A percentile compares a stretch with the other conserved stretches of the same genome.
Conservation (phyloP, 2,888 invertebrate species). For the Ophion slaviceki region DNA sequence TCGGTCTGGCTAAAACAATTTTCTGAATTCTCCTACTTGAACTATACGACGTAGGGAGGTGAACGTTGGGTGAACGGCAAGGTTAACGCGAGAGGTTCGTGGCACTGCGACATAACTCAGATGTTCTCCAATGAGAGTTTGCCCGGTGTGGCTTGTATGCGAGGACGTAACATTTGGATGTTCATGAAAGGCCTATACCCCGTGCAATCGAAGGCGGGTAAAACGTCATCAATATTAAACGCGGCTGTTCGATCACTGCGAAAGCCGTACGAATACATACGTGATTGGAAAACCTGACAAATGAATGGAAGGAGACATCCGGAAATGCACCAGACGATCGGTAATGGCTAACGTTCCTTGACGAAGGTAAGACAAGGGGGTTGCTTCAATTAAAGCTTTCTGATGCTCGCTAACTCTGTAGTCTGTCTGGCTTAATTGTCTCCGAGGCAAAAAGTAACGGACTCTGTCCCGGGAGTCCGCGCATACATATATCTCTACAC, state of each 20-base stretch:
- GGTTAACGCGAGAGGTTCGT: constrained; percentile 63
- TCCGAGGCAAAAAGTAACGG: constrained; percentile 53
- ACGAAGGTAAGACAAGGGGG: constrained; percentile 61
- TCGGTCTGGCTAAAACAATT: constrained; percentile 51
- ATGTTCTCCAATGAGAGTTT: constrained; percentile 21
- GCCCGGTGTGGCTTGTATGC: neutral
- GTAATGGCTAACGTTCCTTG: constrained; percentile 61
- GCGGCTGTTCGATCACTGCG: constrained; percentile 22
- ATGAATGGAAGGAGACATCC: constrained; percentile 7
- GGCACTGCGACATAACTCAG: constrained; percentile 58
- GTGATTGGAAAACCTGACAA: constrained; percentile 53
- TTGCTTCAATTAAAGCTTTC: constrained; percentile 69
- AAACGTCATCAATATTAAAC: constrained; percentile 53
- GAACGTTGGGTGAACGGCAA: constrained; percentile 16
- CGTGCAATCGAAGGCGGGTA: neutral
- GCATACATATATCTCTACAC: constrained; percentile 14
- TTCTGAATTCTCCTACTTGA: constrained; percentile 43
- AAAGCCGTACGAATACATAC: constrained; percentile 9
- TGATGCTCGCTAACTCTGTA: constrained; percentile 70
- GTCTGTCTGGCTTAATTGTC: constrained; percentile 72
- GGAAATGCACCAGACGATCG: constrained; percentile 32
- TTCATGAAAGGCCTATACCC: constrained; percentile 38
- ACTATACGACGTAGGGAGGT: neutral
- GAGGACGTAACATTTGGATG: constrained; percentile 22
- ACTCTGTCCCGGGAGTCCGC: constrained; percentile 38